These are phyloP conservation scores for Taeniopygia guttata DNA, from an alignment of 2,797 vertebrate genomes.

Conservation along the genomic window DNA sequence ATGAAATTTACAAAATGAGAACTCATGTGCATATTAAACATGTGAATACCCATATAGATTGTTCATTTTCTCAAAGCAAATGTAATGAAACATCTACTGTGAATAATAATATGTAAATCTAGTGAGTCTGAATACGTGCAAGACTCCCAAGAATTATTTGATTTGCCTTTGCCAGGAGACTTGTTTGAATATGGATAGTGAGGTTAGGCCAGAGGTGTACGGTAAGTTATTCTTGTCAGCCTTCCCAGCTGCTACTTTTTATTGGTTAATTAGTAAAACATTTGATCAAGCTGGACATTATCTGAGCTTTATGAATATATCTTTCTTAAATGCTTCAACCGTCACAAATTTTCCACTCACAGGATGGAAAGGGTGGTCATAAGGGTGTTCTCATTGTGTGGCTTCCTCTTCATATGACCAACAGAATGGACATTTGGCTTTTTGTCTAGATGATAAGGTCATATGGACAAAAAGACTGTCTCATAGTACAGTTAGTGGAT, in stretches of 20 bases:
- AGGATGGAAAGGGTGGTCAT: background rate
- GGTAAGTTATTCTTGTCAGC: constrained; percentile 10
- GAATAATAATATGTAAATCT: constrained; percentile 56
- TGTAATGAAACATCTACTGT: constrained; percentile 35
- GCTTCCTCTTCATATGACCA: background rate
- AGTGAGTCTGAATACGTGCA: constrained; percentile 12
- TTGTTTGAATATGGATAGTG: constrained; percentile 46
- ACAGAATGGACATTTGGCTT: background rate
- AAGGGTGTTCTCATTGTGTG: background rate
- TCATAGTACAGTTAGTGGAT: background rate
- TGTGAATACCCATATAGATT: background rate
- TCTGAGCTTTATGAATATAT: background rate
- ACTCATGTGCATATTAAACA: background rate
- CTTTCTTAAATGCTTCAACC: background rate
- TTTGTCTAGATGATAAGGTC: background rate
- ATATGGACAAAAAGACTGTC: background rate
- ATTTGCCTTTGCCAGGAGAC: constrained; percentile 11
- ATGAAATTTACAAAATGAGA: background rate
- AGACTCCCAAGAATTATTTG: constrained; percentile 11
- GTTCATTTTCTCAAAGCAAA: constrained; percentile 23
- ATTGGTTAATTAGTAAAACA: constrained; percentile 28
- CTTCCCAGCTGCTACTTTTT: constrained; percentile 9
- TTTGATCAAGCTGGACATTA: background rate
- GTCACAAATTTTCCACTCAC: background rate
- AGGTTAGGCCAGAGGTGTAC: constrained; percentile 13